Percentiles rank a stretch among this genome's conserved stretches.
phyloP scores from a whole-genome alignment of 2,113 vertebrate species.

The Apodemus sylvaticus region DNA sequence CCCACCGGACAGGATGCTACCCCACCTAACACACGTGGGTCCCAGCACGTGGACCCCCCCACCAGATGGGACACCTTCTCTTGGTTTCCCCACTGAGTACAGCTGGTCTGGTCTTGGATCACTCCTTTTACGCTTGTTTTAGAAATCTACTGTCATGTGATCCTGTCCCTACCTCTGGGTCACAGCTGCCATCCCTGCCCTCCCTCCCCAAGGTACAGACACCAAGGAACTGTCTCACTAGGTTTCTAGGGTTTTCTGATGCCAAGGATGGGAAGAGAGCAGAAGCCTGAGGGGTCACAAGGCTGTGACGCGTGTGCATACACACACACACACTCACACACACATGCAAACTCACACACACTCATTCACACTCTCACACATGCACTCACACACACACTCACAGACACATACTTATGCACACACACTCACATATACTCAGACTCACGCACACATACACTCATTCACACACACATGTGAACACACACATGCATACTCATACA shows the following conservation, averaged over 20 bases:
- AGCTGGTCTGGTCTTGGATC: fast-evolving
- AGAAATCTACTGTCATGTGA: neutral
- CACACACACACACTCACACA: fast-evolving
- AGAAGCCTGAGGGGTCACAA: neutral
- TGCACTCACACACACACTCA: neutral
- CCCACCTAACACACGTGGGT: fast-evolving
- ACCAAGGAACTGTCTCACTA: constrained; percentile 18
- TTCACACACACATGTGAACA: neutral
- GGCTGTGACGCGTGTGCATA: neutral
- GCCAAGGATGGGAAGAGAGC: neutral
- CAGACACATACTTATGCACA: too few relatives aligned
- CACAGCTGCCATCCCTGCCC: neutral
- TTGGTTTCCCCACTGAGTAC: neutral
- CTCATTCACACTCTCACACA: fast-evolving
- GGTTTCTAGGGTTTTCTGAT: neutral
- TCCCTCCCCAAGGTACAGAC: neutral
- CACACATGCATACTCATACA: neutral
- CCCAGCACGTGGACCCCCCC: neutral
- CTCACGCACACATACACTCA: fast-evolving
- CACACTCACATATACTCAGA: neutral
- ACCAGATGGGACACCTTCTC: neutral
- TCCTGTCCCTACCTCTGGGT: neutral
- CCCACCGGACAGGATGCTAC: too few relatives aligned
- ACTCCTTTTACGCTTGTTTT: neutral
- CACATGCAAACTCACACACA: neutral